Base-by-base conservation (phyloP, 2,888 invertebrate genomes). In the Timema podura region DNA sequence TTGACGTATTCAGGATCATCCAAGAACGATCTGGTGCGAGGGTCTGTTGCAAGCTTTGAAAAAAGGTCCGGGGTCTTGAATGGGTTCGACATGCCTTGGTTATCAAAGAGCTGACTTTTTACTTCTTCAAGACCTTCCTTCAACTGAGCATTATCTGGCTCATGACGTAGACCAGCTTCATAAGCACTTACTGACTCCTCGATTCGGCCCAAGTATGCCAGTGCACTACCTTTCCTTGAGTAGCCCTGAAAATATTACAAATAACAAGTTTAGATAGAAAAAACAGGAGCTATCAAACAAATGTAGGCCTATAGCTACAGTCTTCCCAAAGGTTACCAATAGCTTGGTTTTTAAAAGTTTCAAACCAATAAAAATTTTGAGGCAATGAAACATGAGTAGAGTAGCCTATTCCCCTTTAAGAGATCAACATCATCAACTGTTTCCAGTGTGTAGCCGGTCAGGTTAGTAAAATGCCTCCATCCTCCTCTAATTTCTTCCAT, bases 221-320 rank as follows among this genome's bases (percentile, higher is more conserved):
- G 82, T 0, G 95, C 95, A 74, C 92, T 90, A 1, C 94, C 96
- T 82, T 95, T 93, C 71, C 96, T 87, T 0, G 95, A 95, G 80
- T 95, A 95, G 8, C 84, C 85, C 83, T 85, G 74, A 8, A 77
- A 76, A 69, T 71, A 69, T 69, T 30, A 30, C 3, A 30, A 30
- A 30, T 30, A 30, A 30, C 30, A 30, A 30, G 30, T 30, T 30
- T 30, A 30, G 30, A 2, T 1, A 30, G 3, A 30, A 30, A 30
- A 30, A 30, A 30, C 30, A 30, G 30, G 3, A 30, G 30, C 30
- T 30, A 30, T 30, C 30, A 30, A 30, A 30, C 30, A 30, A 30
- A 30, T 30, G 30, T 30, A 30, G 30, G 30, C 30, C 30, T 30
- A 30, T 30, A 30, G 30, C 30, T 30, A n/a, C n/a, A 30, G 30